Base-by-base conservation (phyloP, 2,888 invertebrate species). In the Drosophila barbarae region DNA sequence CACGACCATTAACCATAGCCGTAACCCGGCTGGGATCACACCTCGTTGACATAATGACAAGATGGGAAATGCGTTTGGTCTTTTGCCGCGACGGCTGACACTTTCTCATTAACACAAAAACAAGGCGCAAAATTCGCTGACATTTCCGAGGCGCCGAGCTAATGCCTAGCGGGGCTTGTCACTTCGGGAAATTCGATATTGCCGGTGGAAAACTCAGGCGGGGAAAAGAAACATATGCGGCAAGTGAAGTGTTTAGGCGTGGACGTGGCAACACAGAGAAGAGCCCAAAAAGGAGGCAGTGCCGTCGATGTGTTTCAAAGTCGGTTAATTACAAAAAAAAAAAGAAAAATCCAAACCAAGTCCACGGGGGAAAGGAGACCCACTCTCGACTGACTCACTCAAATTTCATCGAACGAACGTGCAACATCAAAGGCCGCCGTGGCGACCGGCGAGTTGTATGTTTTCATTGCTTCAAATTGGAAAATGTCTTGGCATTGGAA, bases 311-410 rank as follows among this genome's bases (percentile, higher is more conserved):
- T 83, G 84, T 82, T 78, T 75, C 65, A 81, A 86, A 75, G 83
- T 85, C 84, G 86, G 86, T 86, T 85, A 85, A 85, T 85, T 84
- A 85, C 84, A 83, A 82, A 77, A 78, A 65, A 63, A 52, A 38
- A 18, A 55, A 26, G 26, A 4, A 30, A 28, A 30, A 18, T 42
- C 44, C 36, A 42, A 65, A 69, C 70, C 54, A 63, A 74, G 46
- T 32, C 46, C 46, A 77, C 23, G 71, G 66, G 36, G 39, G n/a
- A 38, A 44, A 32, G 39, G 49, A 67, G 41, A 64, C 50, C 55
- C 65, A 50, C 64, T 76, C 76, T 80, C 73, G 57, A 70, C 70
- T 65, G 59, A 70, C 70, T 56, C 66, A 66, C 79, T 79, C 79
- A 41, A 58, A 81, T 79, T 79, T 72, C 82, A 68, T 53, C 44